Evolutionary conservation across 2,797 vertebrate species (phyloP).

Genomic region (Eremophila alpestris): DNA sequence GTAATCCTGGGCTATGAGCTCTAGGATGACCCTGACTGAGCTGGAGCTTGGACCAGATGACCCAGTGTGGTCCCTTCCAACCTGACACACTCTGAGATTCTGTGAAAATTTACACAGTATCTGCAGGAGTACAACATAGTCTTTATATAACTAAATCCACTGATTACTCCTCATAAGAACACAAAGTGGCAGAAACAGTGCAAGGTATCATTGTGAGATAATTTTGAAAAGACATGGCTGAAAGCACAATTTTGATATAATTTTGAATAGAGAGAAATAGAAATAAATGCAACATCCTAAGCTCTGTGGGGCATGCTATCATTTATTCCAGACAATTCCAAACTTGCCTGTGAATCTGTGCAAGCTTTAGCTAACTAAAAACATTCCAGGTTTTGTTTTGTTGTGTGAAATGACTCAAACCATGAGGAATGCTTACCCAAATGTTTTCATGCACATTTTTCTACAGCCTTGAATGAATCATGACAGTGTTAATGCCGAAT

Average conservation of each 20-base stretch:
- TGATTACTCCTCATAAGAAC: background rate
- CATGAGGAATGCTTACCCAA: background rate
- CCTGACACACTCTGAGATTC: background rate
- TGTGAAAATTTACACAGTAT: background rate
- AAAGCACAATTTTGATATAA: background rate
- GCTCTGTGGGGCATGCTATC: background rate
- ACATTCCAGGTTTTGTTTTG: background rate
- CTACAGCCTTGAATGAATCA: background rate
- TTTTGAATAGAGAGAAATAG: background rate
- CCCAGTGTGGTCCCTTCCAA: background rate
- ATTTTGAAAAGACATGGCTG: background rate
- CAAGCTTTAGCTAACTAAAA: background rate
- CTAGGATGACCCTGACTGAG: background rate
- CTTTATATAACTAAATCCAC: background rate
- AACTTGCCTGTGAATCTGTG: background rate
- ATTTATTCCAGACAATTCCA: background rate
- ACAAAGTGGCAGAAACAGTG: background rate
- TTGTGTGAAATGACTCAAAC: background rate
- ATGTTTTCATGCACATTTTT: background rate
- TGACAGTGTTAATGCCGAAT: background rate
- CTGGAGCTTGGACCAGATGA: background rate
- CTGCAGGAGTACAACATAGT: background rate
- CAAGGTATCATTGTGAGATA: background rate
- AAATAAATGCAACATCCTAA: background rate
- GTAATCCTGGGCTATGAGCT: background rate